Evolutionary conservation across 2,888 invertebrate species (phyloP).

Genomic region (Tipula confusa): DNA sequence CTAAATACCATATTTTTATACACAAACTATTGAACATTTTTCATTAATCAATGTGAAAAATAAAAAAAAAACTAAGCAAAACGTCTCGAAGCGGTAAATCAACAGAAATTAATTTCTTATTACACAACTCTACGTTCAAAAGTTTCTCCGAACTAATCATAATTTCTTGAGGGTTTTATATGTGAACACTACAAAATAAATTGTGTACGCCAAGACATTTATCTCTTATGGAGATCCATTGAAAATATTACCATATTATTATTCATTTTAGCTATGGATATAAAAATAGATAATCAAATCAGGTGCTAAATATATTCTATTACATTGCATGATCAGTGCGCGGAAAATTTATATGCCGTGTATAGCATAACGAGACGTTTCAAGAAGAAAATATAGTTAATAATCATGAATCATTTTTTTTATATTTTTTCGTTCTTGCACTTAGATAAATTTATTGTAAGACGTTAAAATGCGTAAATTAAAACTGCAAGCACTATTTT

Average conservation of each 20-base stretch:
- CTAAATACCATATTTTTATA: neutral
- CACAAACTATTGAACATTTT: neutral
- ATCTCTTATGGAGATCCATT: neutral
- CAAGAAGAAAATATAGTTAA: neutral
- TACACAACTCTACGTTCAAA: neutral
- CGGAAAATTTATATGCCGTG: neutral
- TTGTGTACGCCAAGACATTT: neutral
- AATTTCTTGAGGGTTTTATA: neutral
- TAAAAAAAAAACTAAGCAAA: neutral
- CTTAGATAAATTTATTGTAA: neutral
- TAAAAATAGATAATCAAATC: neutral
- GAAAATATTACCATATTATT: neutral
- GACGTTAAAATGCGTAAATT: neutral
- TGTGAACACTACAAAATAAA: neutral
- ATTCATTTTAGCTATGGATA: neutral
- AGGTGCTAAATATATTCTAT: neutral
- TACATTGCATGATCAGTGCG: neutral
- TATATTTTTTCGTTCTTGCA: neutral
- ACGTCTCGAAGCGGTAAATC: slow-evolving; percentile 5
- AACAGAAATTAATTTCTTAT: slow-evolving; percentile 20
- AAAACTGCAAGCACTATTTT: neutral
- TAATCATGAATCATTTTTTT: neutral
- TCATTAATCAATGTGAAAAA: neutral
- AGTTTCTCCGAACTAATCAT: neutral
- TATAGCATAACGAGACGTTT: neutral